Conservation (phyloP, 2,797 vertebrate species). For the Coranthus polyacanthus region DNA sequence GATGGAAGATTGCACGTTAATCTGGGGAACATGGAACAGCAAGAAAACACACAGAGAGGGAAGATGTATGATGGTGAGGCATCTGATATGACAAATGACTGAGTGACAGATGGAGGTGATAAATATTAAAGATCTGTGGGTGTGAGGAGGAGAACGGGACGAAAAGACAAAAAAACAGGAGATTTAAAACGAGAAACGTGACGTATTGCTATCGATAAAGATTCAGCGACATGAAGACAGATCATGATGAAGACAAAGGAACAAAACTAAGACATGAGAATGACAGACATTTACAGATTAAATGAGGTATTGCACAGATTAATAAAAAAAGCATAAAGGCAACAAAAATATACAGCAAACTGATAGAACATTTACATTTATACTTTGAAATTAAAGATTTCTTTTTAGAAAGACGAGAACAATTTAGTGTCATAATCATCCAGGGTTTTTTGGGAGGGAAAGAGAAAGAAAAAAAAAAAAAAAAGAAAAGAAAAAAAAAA, state of each 20-base stretch:
- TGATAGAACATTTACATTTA: slow-evolving; percentile 95
- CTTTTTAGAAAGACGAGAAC: slow-evolving; percentile 90
- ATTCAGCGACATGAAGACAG: slow-evolving; percentile 12
- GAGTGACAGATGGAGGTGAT: slow-evolving; percentile 57
- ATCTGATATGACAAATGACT: slow-evolving; percentile 48
- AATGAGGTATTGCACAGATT: slow-evolving; percentile 99
- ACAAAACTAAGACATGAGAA: slow-evolving; percentile 66
- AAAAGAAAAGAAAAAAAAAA: slow-evolving; percentile 53
- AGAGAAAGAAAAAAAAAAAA: slow-evolving; percentile 36
- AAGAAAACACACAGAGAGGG: slow-evolving; percentile 15
- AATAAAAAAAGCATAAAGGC: slow-evolving; percentile 91
- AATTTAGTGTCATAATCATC: slow-evolving; percentile 91
- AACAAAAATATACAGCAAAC: slow-evolving; percentile 98
- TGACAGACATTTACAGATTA: slow-evolving; percentile 93
- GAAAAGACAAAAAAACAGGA: slow-evolving; percentile 8
- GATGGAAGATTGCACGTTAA: slow-evolving; percentile 89
- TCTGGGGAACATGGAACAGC: slow-evolving; percentile 73
- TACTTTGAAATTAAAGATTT: slow-evolving; percentile 87
- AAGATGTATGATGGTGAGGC: slow-evolving; percentile 40
- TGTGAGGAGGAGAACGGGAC: slow-evolving; percentile 22
- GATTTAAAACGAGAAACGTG: slow-evolving; percentile 45
- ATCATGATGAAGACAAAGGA: slow-evolving; percentile 21
- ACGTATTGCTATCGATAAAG: slow-evolving; percentile 29
- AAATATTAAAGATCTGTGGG: slow-evolving; percentile 11
- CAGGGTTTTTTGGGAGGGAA: slow-evolving; percentile 24